Conservation (phyloP, 2,888 invertebrate species). For the Chrysotoxum bicinctum region DNA sequence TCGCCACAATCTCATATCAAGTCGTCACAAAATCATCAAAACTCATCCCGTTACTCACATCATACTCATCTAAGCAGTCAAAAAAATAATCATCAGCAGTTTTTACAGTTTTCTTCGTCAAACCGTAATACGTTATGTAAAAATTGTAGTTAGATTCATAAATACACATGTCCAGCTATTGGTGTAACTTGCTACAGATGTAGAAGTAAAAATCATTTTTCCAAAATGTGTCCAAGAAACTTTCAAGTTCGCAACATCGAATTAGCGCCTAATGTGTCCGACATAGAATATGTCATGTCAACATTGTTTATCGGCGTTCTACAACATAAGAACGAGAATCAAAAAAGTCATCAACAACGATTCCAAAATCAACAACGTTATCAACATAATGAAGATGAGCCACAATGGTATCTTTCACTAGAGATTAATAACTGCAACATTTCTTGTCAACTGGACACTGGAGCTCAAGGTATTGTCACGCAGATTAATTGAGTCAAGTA, state of each 20-base stretch:
- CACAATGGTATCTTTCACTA: slow-evolving; percentile 1
- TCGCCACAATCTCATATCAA: slow-evolving; percentile 3
- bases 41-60: not conserved
- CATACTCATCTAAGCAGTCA: not conserved
- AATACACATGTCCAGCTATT: slow-evolving; percentile 32
- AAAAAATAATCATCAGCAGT: not conserved
- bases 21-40: not conserved
- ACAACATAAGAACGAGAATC: not conserved
- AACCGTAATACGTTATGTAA: slow-evolving; percentile 21
- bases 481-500: slow-evolving; percentile 3
- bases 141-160: slow-evolving; percentile 29
- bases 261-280: not conserved
- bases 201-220: slow-evolving; percentile 25
- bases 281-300: not conserved
- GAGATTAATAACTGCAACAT: slow-evolving; percentile 29
- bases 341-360: not conserved
- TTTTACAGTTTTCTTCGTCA: slow-evolving; percentile 1
- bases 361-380: not conserved
- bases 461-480: slow-evolving; percentile 2
- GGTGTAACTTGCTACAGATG: slow-evolving; percentile 14
- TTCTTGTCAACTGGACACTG: slow-evolving; percentile 20
- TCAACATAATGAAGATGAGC: slow-evolving; percentile 9
- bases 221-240: slow-evolving; percentile 25
- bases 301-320: slow-evolving; percentile 3
- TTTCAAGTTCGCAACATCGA: slow-evolving; percentile 16